These are phyloP conservation scores for Lamellibrachia columna DNA, from an alignment of 2,888 invertebrate genomes.

Conservation along the genomic window DNA sequence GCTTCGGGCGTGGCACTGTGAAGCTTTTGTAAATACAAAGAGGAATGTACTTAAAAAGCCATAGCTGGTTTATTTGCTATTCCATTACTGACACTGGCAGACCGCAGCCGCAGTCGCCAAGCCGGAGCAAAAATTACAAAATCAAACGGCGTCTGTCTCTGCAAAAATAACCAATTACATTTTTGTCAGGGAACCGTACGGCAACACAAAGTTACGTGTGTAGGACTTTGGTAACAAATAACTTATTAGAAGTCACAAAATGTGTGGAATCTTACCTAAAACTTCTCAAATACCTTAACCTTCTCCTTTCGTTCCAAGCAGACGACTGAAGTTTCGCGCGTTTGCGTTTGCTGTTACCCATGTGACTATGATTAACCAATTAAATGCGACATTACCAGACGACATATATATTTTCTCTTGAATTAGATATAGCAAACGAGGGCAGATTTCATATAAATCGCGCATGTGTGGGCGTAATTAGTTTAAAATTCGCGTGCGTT, in stretches of 20 bases:
- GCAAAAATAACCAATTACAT: too few relatives aligned
- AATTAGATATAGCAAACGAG: neutral
- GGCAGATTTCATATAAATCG: neutral
- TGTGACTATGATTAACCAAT: neutral
- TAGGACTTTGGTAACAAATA: neutral
- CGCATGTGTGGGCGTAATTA: neutral
- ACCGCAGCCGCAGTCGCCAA: too few relatives aligned
- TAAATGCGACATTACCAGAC: neutral
- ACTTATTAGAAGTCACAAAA: neutral
- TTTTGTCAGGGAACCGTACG: too few relatives aligned
- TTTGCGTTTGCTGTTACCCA: neutral
- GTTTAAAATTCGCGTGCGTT: neutral
- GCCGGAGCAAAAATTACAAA: too few relatives aligned
- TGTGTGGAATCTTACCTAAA: neutral
- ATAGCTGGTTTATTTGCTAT: too few relatives aligned
- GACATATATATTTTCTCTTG: neutral
- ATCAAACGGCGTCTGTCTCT: too few relatives aligned
- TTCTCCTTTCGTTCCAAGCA: neutral
- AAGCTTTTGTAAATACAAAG: too few relatives aligned
- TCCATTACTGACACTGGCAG: too few relatives aligned
- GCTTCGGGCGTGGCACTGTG: too few relatives aligned
- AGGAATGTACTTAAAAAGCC: too few relatives aligned
- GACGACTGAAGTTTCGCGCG: constrained; percentile 12
- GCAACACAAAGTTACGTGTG: neutral
- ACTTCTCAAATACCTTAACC: neutral